phyloP scores from a whole-genome alignment of 2,888 invertebrate species.

The Amphipoea lucens region DNA sequence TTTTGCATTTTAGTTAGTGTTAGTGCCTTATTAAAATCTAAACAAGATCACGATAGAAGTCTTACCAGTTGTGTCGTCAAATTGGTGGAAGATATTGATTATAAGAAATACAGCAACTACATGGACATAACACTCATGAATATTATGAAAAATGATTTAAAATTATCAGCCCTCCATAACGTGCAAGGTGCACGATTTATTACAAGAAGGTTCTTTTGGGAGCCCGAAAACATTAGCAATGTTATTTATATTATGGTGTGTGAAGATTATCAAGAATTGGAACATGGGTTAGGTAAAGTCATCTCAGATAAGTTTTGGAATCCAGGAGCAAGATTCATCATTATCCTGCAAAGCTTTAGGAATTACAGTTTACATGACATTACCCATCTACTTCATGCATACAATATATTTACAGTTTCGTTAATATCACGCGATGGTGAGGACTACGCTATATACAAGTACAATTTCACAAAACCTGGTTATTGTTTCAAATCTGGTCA shows the following conservation, averaged over 20 bases:
- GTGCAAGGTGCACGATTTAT: constrained; percentile 61
- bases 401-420: constrained; percentile 42
- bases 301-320: constrained; percentile 71
- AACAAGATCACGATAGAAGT: constrained; percentile 5
- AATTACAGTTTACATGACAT: constrained; percentile 54
- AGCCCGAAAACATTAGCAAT: constrained; percentile 52
- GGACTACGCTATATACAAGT: constrained; percentile 49
- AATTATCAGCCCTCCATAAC: constrained; percentile 63
- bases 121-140: constrained; percentile 68
- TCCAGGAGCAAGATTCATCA: constrained; percentile 69
- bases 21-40: neutral
- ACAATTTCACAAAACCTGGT: constrained; percentile 36
- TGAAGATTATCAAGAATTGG: constrained; percentile 62
- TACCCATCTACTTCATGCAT: constrained; percentile 55
- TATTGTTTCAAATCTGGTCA: constrained; percentile 56
- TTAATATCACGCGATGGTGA: constrained; percentile 26
- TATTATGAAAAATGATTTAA: constrained; percentile 59
- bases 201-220: constrained; percentile 50
- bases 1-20: constrained; percentile 4
- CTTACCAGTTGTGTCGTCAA: constrained; percentile 61
- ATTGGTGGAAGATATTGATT: constrained; percentile 55
- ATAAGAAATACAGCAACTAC: constrained; percentile 11
- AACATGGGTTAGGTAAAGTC: constrained; percentile 54
- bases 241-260: constrained; percentile 67
- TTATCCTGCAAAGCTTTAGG: constrained; percentile 62